Percentiles rank a stretch among this genome's conserved stretches.
These are phyloP conservation scores for Intellagama lesueurii DNA, from an alignment of 2,797 vertebrate species.

Conservation along the genomic window DNA sequence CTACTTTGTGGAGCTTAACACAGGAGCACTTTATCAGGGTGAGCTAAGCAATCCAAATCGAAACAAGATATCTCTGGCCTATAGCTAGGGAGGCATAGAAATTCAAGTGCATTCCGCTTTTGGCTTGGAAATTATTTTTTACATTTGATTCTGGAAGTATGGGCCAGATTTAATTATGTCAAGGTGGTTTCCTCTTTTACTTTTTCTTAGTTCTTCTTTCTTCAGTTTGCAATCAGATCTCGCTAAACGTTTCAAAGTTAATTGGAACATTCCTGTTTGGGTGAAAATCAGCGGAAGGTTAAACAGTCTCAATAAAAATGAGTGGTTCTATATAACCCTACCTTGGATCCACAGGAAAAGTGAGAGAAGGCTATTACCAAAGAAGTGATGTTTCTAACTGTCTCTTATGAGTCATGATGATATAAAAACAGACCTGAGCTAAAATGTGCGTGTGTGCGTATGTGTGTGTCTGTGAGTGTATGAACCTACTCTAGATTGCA, in stretches of 20 bases:
- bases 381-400: too few relatives aligned
- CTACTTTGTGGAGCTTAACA: conserved; percentile 45
- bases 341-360: neutral
- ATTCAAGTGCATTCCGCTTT: conserved; percentile 43
- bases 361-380: neutral
- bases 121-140: conserved; percentile 20
- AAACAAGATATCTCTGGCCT: conserved; percentile 21
- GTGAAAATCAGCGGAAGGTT: neutral
- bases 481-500: too few relatives aligned
- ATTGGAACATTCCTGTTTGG: conserved; percentile 1
- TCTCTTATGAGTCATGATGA: too few relatives aligned
- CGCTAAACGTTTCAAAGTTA: neutral
- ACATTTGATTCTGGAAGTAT: neutral
- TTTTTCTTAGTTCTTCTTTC: neutral
- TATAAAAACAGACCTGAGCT: too few relatives aligned
- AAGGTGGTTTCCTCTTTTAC: accelerated
- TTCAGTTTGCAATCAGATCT: neutral
- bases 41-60: conserved; percentile 44
- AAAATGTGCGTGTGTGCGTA: too few relatives aligned
- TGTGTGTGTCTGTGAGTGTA: too few relatives aligned
- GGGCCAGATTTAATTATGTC: conserved; percentile 12
- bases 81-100: conserved; percentile 11
- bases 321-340: too few relatives aligned
- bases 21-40: conserved; percentile 36
- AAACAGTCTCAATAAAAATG: neutral